These are phyloP conservation scores for Alethe castanea DNA, from an alignment of 2,113 vertebrate genomes.

Conservation along the genomic window DNA sequence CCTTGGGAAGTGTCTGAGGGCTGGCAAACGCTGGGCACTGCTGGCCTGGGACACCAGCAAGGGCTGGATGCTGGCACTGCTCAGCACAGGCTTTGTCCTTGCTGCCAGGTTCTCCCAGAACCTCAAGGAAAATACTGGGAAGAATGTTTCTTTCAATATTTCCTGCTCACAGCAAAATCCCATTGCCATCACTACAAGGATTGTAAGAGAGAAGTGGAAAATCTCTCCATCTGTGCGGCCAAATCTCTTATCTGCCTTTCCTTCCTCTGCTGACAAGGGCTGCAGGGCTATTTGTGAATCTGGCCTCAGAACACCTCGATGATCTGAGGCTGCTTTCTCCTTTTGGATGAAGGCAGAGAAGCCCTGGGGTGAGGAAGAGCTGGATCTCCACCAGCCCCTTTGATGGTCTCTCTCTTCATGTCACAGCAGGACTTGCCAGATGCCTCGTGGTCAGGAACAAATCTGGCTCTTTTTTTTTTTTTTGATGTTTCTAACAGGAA, in stretches of 20 bases:
- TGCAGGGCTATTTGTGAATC: not conserved
- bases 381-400: slow-evolving; percentile 5
- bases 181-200: not conserved
- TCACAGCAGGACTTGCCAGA: slow-evolving; percentile 30
- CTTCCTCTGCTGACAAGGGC: not conserved
- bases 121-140: not conserved
- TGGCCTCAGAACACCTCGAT: not conserved
- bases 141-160: not conserved
- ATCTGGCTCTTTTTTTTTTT: not conserved
- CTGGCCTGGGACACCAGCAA: not conserved
- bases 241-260: not conserved
- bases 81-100: not conserved
- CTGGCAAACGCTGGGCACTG: not conserved
- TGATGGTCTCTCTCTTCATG: slow-evolving; percentile 19
- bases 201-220: not conserved
- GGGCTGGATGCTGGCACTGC: rapidly evolving
- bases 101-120: not conserved
- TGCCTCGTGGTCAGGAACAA: slow-evolving; percentile 16
- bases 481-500: not conserved
- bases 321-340: not conserved
- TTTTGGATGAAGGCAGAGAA: slow-evolving; percentile 4
- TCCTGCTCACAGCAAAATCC: not conserved
- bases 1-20: not conserved
- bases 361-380: not conserved
- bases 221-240: not conserved